phyloP scores from a whole-genome alignment of 2,797 vertebrate genomes.

The Xerus rutilus region DNA sequence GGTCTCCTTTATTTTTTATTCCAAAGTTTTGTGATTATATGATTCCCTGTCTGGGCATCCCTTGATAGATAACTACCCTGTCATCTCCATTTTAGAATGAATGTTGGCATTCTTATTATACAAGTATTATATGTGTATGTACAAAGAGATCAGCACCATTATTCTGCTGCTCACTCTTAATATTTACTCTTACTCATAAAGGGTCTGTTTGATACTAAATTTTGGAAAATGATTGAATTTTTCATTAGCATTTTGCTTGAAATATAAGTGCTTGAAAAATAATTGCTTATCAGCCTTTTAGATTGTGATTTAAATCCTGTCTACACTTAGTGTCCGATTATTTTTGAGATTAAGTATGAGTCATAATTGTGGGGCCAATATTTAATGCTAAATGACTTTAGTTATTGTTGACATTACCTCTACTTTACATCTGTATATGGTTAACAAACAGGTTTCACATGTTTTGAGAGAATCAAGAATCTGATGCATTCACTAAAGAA shows the following conservation, averaged over 20 bases:
- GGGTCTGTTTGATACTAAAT: not conserved
- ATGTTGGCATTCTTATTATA: not conserved
- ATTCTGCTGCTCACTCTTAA: slow-evolving; percentile 21
- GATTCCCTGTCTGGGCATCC: slow-evolving; percentile 12
- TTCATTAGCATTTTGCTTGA: slow-evolving; percentile 20
- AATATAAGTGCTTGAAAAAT: slow-evolving; percentile 38
- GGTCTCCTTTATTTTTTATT: not conserved
- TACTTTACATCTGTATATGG: slow-evolving; percentile 10
- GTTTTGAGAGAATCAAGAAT: slow-evolving; percentile 58
- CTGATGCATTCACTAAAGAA: slow-evolving; percentile 36
- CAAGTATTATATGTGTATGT: not conserved
- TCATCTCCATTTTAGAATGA: slow-evolving; percentile 43
- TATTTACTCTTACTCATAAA: slow-evolving; percentile 6
- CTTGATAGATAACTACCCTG: not conserved
- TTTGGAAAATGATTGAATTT: slow-evolving; percentile 39
- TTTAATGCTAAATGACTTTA: slow-evolving; percentile 57
- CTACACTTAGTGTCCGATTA: not conserved
- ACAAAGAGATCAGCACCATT: not conserved
- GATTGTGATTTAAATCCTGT: slow-evolving; percentile 5
- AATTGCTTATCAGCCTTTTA: slow-evolving; percentile 24
- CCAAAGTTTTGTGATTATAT: not conserved
- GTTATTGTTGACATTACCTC: slow-evolving; percentile 53
- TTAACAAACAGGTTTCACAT: slow-evolving; percentile 42
- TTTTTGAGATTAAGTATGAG: slow-evolving; percentile 38
- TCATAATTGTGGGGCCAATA: not conserved